Conservation (phyloP, 2,888 invertebrate genomes). For the Drosophila recens region DNA sequence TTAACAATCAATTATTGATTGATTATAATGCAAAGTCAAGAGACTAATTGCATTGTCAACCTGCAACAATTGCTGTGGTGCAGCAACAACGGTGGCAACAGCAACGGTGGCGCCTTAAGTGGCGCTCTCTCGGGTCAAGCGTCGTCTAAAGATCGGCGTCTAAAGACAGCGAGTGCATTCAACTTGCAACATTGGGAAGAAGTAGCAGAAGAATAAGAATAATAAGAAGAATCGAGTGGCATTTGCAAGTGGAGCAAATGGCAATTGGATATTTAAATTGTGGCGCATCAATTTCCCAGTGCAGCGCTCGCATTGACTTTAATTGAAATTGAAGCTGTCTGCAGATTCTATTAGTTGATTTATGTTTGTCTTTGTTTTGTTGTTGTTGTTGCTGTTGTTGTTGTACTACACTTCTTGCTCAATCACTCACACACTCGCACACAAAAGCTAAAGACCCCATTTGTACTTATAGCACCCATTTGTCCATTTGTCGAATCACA, state of each 20-base stretch:
- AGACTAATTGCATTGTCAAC: conserved; percentile 21
- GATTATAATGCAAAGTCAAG: conserved; percentile 5
- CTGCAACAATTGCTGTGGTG: neutral
- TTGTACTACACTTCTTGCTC: conserved; percentile 27
- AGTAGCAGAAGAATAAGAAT: neutral
- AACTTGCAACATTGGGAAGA: conserved; percentile 22
- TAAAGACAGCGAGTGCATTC: conserved; percentile 47
- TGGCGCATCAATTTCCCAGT: conserved; percentile 74
- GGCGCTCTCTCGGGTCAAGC: conserved; percentile 60
- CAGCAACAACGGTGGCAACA: neutral
- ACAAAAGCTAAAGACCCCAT: conserved; percentile 4
- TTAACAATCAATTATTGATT: conserved; percentile 1
- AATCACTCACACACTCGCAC: conserved; percentile 27
- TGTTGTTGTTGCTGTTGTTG: neutral
- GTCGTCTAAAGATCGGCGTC: conserved; percentile 42
- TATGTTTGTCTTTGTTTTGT: conserved; percentile 40
- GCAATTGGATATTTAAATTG: conserved; percentile 72
- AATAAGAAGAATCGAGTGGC: too few species aligned
- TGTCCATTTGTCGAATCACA: too few species aligned
- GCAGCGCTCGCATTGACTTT: conserved; percentile 53
- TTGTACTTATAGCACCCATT: neutral
- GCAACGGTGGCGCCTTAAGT: conserved; percentile 9
- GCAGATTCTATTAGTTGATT: conserved; percentile 78
- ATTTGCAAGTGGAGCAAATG: conserved; percentile 58
- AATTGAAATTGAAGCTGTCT: conserved; percentile 80